Base-by-base conservation (phyloP, 1,140 invertebrate genomes). In the Melipona quadrifasciata region DNA sequence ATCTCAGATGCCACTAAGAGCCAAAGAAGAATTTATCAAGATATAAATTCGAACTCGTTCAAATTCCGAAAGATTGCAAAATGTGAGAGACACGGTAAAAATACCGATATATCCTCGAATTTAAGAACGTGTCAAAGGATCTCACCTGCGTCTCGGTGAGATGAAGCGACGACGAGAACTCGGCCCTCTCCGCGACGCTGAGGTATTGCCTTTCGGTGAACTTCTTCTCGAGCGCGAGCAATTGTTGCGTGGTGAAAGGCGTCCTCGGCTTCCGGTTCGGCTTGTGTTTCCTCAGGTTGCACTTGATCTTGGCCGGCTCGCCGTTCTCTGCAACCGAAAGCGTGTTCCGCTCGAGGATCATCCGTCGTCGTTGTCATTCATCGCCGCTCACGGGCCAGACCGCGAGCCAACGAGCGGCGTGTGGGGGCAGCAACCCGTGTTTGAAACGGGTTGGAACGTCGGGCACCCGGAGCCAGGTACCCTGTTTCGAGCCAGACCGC, bases 201-300 rank as follows among this genome's bases (percentile, higher is more conserved):
- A 99, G 95, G 95, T 99, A 99, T 94, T 99, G 99, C 94, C 99
- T 99, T 94, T 98, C 97, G 17, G 97, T 96, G 95, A 99, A 99
- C 95, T 99, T 99, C 95, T 98, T 98, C 95, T 99, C 99, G 80
- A 99, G 95, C 14, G 98, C 97, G 53, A 99, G 94, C 55, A 99
- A 95, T 93, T 99, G 99, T 93, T 99, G 98, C 6, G 98, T 99
- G 16, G 98, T 99, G 95, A 99, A 99, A 1, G 99, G 99, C 0
- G 99, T 99, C 75, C 99, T 96, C 1, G 99, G 99, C 94, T 99
- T 99, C 82, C 99, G 95, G 95, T 99, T 99, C 39, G 98, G 98
- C 92, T 99, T 99, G 96, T 98, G 97, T 91, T 99, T 99, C 85
- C 98, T 95, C 76, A 99, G 95, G 93, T 99, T 98, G 95, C 98